Conservation (phyloP, 2,797 vertebrate species). For the Poecilia gillii region DNA sequence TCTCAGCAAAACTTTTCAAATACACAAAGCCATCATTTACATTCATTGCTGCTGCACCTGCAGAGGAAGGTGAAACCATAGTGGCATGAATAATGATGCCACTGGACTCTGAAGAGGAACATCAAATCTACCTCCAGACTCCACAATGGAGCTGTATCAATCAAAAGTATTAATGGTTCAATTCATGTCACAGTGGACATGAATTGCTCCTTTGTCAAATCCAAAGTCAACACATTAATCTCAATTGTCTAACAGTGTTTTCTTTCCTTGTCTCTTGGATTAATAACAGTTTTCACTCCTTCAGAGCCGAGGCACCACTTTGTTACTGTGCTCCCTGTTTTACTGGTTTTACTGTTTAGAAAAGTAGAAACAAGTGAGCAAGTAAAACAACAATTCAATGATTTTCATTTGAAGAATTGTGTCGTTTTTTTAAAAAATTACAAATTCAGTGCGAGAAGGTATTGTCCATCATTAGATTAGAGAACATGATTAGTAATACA, state of each 20-base stretch:
- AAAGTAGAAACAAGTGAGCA: background rate
- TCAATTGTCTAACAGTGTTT: background rate
- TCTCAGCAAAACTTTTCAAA: constrained; percentile 13
- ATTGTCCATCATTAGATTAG: background rate
- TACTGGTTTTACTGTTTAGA: background rate
- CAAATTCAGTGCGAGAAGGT: background rate
- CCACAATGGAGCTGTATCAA: constrained; percentile 47
- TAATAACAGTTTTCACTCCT: constrained; percentile 20
- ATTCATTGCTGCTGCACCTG: constrained; percentile 43
- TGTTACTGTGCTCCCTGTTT: background rate
- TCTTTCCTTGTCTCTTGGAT: background rate
- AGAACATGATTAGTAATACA: background rate
- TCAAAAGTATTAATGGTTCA: constrained; percentile 57
- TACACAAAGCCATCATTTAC: background rate
- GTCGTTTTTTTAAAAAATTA: background rate
- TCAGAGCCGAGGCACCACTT: background rate
- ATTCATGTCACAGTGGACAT: constrained; percentile 31
- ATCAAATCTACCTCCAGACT: constrained; percentile 28
- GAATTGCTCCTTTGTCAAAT: constrained; percentile 32
- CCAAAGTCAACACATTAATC: constrained; percentile 57
- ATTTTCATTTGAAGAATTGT: background rate
- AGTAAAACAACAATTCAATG: background rate
- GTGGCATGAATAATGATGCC: constrained; percentile 55
- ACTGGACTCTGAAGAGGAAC: constrained; percentile 46
- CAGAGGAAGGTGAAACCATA: constrained; percentile 39